A percentile compares a stretch with the other conserved stretches of the same genome.
Evolutionary conservation across 2,888 invertebrate species (phyloP).

Genomic region (Flexamia atlantica): DNA sequence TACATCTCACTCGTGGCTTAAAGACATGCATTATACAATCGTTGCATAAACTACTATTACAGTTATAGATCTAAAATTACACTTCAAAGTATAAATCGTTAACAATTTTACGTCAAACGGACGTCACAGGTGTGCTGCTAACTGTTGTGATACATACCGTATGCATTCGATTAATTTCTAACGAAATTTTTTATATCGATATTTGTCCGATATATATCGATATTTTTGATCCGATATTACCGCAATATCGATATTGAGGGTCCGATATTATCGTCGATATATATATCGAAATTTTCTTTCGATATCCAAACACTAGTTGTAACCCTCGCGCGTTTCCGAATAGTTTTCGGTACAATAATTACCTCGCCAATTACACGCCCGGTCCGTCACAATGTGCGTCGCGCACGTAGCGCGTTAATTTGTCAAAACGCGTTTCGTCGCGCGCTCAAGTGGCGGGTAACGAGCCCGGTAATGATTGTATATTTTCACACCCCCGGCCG

Average conservation of each 20-base stretch:
- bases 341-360: conserved; percentile 11
- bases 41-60: no score
- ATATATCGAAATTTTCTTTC: neutral
- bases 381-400: neutral
- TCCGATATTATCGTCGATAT: neutral
- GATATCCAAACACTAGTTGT: neutral
- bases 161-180: no score
- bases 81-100: no score
- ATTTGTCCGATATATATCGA: no score
- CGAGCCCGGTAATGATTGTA: conserved; percentile 27
- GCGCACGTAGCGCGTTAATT: neutral
- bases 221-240: neutral
- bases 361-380: neutral
- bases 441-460: conserved; percentile 19
- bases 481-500: conserved; percentile 22
- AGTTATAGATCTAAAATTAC: no score
- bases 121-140: no score
- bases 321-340: neutral
- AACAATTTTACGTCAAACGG: no score
- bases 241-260: neutral
- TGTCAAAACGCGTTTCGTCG: conserved; percentile 14
- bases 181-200: no score
- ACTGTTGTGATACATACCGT: no score
- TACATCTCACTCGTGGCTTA: no score
- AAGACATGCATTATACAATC: no score